Percentiles rank a stretch among this genome's conserved stretches.
Conservation (phyloP, 1,140 invertebrate species). For the Aradophagus sp. region DNA sequence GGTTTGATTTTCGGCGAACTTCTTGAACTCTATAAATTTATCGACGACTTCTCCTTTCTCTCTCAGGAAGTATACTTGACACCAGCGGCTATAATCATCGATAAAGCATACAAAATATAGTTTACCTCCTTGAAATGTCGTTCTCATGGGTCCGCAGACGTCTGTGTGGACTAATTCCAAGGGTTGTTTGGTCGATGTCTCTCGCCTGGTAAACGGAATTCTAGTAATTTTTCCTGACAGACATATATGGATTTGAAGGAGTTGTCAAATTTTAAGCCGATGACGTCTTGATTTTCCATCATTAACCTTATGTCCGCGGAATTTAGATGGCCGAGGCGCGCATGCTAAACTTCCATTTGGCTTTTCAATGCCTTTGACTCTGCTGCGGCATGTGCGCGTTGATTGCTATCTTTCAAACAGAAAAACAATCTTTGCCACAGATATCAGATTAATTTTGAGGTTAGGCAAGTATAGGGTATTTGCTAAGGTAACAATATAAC, state of each 20-base stretch:
- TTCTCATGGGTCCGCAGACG: conserved; percentile 29
- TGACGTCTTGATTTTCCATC: conserved; percentile 1
- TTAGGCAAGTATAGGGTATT: conserved; percentile 13
- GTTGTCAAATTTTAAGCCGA: conserved; percentile 1
- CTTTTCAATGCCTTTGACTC: not conserved
- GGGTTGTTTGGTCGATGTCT: not conserved
- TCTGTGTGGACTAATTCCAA: conserved; percentile 46
- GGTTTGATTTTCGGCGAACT: conserved; percentile 55
- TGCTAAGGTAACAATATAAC: conserved; percentile 1
- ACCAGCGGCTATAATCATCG: conserved; percentile 59
- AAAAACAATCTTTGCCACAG: conserved; percentile 8
- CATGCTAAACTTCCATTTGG: conserved; percentile 13
- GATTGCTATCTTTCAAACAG: not conserved
- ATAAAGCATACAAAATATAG: conserved; percentile 61
- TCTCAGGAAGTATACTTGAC: conserved; percentile 58
- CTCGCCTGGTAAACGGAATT: conserved; percentile 52
- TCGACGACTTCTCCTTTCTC: conserved; percentile 56
- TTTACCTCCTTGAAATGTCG: conserved; percentile 20
- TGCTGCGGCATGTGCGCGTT: not conserved
- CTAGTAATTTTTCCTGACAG: conserved; percentile 59
- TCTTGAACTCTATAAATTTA: conserved; percentile 56
- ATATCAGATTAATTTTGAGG: conserved; percentile 4
- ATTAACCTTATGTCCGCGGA: conserved; percentile 2
- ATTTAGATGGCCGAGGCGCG: conserved; percentile 18
- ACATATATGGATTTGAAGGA: conserved; percentile 27